Base-by-base conservation (phyloP, 2,888 invertebrate genomes). In the Mechanitis messenoides region DNA sequence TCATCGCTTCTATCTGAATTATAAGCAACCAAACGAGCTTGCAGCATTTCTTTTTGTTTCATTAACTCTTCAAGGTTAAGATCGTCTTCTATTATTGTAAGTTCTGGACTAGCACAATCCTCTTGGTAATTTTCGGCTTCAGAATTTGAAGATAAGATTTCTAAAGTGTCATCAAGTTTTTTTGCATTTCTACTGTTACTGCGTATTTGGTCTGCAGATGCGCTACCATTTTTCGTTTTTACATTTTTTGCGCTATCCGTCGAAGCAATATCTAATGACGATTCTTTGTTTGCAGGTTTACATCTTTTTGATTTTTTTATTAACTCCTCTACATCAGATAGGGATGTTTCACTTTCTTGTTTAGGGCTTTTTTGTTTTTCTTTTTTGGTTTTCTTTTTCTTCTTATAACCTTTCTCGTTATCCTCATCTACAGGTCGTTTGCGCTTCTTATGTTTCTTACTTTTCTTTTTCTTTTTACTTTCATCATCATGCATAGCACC, bases 61-160 rank as follows among this genome's bases (percentile, higher is more conserved):
- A 97, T 97, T 62, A 97, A 85, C 69, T 97, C 97, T 75, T 97
- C 97, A 38, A 97, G 84, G 78, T 97, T 96, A 71, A 96, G 93
- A 73, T 96, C 96, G 69, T 96, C 96, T 78, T 96, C 96, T 62
- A 95, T 94, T 62, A 95, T 92, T 7, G 92, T 92, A 62, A 95
- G 92, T 70, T 95, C 95, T 42, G 94, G 93, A 76, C 94, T 94
- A 20, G 92, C 93, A 71, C 92, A 93, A 75, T 94, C 94, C 58
- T 91, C 91, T 72, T 92, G 92, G 66, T 87, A 86, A 57, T 92
- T 91, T 72, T 92, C 93, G 71, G 92, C 92, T 56, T 93, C 94
- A 35, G 93, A 93, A 67, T 92, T 92, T 0, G 94, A 94, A n/a
- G 93, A 93, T 67, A 93, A 92, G 28, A 93, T 90, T 76, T 94